A percentile compares a stretch with the other conserved stretches of the same genome.
Evolutionary conservation across 2,113 vertebrate genomes (phyloP).

Genomic region (Gymnobelideus leadbeateri): DNA sequence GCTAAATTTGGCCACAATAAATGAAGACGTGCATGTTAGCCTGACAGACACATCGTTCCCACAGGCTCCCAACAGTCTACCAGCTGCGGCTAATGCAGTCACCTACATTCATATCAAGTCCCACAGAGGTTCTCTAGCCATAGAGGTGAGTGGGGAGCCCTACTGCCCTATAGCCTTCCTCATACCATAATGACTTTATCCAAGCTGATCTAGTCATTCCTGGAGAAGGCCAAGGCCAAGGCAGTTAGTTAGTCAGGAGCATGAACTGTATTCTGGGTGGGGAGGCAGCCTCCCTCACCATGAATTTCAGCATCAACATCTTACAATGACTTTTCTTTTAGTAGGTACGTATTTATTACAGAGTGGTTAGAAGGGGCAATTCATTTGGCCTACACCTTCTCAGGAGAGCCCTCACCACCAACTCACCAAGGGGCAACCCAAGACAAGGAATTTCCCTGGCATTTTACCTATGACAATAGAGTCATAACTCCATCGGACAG

Average conservation of each 20-base stretch:
- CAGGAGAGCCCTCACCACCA: background rate
- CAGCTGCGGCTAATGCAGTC: background rate
- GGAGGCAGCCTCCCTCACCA: background rate
- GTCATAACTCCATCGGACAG: background rate
- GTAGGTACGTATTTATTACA: fast-evolving
- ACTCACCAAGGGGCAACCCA: fast-evolving
- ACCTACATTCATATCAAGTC: background rate
- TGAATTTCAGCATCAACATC: background rate
- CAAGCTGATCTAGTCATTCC: background rate
- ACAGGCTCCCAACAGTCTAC: background rate
- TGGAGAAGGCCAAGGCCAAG: background rate
- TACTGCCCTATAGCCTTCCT: background rate
- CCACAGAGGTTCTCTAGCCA: background rate
- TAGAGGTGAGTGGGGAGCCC: background rate
- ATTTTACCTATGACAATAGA: fast-evolving
- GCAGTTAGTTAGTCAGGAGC: background rate
- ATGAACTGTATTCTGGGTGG: background rate
- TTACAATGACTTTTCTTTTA: background rate
- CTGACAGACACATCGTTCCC: background rate
- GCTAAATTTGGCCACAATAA: background rate
- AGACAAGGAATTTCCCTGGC: background rate
- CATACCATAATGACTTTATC: background rate
- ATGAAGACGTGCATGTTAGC: background rate
- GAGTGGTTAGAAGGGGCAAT: background rate
- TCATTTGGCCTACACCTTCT: background rate